These are phyloP conservation scores for Drosophila fungiperda DNA, from an alignment of 2,888 invertebrate species.

Conservation along the genomic window DNA sequence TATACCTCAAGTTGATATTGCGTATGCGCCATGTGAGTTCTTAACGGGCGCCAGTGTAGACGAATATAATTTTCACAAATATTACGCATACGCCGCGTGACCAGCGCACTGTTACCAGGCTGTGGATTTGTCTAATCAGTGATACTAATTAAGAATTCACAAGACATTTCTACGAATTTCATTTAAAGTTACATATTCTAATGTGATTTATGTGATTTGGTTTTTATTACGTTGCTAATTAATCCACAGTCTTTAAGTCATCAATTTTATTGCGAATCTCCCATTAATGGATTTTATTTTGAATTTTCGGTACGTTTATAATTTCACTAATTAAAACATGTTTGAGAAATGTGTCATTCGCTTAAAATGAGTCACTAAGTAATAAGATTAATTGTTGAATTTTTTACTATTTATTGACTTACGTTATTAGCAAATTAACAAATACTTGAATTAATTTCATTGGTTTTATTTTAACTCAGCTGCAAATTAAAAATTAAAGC, in stretches of 20 bases:
- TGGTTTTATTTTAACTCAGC: slow-evolving; percentile 4
- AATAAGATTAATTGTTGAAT: slow-evolving; percentile 16
- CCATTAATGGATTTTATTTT: slow-evolving; percentile 45
- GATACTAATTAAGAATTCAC: slow-evolving; percentile 44
- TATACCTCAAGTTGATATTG: slow-evolving; percentile 58
- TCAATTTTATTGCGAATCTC: neutral
- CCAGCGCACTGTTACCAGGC: slow-evolving; percentile 24
- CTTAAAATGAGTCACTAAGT: slow-evolving; percentile 33
- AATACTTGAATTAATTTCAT: slow-evolving; percentile 4
- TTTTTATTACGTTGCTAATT: slow-evolving; percentile 61
- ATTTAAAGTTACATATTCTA: slow-evolving; percentile 28
- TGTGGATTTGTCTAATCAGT: slow-evolving; percentile 37
- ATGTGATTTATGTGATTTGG: slow-evolving; percentile 29
- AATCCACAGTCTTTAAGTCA: slow-evolving; percentile 30
- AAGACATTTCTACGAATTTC: slow-evolving; percentile 25
- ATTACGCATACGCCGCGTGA: slow-evolving; percentile 69
- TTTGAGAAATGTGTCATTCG: slow-evolving; percentile 50
- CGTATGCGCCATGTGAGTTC: slow-evolving; percentile 69
- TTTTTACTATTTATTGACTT: slow-evolving; percentile 22
- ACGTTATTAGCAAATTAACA: slow-evolving; percentile 28
- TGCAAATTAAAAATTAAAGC: slow-evolving; percentile 1
- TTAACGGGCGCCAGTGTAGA: slow-evolving; percentile 35
- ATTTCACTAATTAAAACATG: slow-evolving; percentile 38
- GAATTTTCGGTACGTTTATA: slow-evolving; percentile 28
- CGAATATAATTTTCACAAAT: slow-evolving; percentile 25